Evolutionary conservation across 2,113 vertebrate genomes (phyloP).

Genomic region (Dolichallabes microphthalmus): DNA sequence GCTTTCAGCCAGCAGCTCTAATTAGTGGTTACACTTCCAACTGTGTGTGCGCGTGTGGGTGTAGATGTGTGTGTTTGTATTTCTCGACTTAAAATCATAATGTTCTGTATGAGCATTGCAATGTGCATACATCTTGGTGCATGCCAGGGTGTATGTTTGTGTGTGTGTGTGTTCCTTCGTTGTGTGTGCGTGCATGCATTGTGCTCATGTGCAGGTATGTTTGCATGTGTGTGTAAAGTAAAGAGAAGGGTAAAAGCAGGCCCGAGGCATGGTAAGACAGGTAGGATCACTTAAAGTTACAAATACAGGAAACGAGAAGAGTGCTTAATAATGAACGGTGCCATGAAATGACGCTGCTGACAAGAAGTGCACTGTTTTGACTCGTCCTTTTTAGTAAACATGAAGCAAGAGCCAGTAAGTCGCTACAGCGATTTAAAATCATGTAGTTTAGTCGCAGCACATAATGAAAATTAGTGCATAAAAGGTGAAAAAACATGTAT

Average conservation of each 20-base stretch:
- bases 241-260: constrained; percentile 33
- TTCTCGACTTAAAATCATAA: not conserved
- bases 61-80: not conserved
- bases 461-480: not conserved
- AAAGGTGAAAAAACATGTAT: not conserved
- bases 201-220: not conserved
- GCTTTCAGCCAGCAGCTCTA: constrained; percentile 41
- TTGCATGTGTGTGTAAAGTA: constrained; percentile 6
- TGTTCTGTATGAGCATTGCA: not conserved
- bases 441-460: not conserved
- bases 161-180: not conserved
- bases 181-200: not conserved
- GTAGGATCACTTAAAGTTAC: constrained; percentile 30
- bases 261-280: constrained; percentile 29
- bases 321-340: constrained; percentile 26
- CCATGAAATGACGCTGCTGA: constrained; percentile 13
- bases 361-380: not conserved
- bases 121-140: not conserved
- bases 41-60: constrained; percentile 7
- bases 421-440: not conserved
- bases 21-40: constrained; percentile 40
- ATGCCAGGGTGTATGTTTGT: not conserved
- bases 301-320: constrained; percentile 20
- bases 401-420: not conserved
- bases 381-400: not conserved